A percentile compares a stretch with the other conserved stretches of the same genome.
phyloP scores from a whole-genome alignment of 2,888 invertebrate genomes.

The Zele albiditarsus region DNA sequence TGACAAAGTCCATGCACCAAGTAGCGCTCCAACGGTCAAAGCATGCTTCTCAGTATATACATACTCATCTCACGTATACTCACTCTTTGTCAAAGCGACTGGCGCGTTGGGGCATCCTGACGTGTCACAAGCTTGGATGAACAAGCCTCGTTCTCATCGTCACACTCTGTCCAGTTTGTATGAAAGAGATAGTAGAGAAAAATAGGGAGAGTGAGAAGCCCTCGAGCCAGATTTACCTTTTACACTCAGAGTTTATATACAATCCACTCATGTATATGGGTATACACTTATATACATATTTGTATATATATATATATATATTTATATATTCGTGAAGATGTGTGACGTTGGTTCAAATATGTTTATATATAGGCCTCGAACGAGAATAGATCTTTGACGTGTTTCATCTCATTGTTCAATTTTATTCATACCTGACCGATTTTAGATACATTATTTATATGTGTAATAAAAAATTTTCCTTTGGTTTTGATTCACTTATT shows the following conservation, averaged over 20 bases:
- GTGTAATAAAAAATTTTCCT: not conserved
- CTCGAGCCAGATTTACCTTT: constrained; percentile 36
- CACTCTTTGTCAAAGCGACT: constrained; percentile 37
- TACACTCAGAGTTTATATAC: constrained; percentile 22
- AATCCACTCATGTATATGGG: constrained; percentile 3
- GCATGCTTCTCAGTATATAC: not conserved
- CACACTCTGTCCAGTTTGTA: not conserved
- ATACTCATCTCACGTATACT: not conserved
- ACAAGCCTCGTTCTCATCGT: constrained; percentile 45
- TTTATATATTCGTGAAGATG: constrained; percentile 6
- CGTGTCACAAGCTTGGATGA: constrained; percentile 61
- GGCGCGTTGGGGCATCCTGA: constrained; percentile 48
- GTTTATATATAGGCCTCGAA: constrained; percentile 18
- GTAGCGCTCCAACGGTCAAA: constrained; percentile 4
- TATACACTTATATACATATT: not conserved
- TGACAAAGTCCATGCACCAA: constrained; percentile 3
- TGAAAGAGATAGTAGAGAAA: not conserved
- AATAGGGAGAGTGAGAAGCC: constrained; percentile 5
- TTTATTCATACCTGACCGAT: constrained; percentile 28
- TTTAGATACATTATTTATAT: not conserved
- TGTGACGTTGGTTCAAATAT: constrained; percentile 6
- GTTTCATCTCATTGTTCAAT: constrained; percentile 35
- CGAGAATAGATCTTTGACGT: constrained; percentile 49
- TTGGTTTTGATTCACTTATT: constrained; percentile 2
- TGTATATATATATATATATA: not conserved